phyloP scores from a whole-genome alignment of 2,888 invertebrate species.

The Pachycephus smyrnensis region DNA sequence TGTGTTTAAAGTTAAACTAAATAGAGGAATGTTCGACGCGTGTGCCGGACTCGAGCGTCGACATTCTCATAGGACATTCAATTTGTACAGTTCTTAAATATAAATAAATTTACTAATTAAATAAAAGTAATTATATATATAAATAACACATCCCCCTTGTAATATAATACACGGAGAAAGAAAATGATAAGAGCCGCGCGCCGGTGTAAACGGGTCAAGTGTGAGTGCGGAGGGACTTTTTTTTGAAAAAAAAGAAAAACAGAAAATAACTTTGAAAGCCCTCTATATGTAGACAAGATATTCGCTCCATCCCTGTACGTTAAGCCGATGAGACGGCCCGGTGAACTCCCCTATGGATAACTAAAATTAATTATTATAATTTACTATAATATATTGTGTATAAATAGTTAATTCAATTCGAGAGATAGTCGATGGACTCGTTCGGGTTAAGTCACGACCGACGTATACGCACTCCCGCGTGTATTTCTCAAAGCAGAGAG shows the following conservation, averaged over 20 bases:
- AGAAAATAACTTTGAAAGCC: not conserved
- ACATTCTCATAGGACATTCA: slow-evolving; percentile 64
- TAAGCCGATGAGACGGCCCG: slow-evolving; percentile 25
- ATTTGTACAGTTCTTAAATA: slow-evolving; percentile 67
- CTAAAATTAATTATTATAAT: slow-evolving; percentile 60
- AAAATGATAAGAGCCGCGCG: slow-evolving; percentile 16
- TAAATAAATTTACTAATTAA: slow-evolving; percentile 66
- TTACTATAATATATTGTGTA: slow-evolving; percentile 67
- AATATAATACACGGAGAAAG: slow-evolving; percentile 39
- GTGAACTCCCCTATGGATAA: slow-evolving; percentile 27
- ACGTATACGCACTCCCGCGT: not conserved
- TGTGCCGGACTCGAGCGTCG: slow-evolving; percentile 58
- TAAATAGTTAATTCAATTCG: slow-evolving; percentile 66
- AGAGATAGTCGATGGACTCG: slow-evolving; percentile 16
- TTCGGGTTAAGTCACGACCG: slow-evolving; percentile 7
- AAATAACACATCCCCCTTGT: slow-evolving; percentile 44
- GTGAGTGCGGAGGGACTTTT: not conserved
- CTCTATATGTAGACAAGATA: not conserved
- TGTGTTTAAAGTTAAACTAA: slow-evolving; percentile 16
- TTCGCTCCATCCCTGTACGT: not conserved
- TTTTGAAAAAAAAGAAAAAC: not conserved
- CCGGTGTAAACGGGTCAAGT: not conserved
- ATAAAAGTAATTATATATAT: slow-evolving; percentile 54
- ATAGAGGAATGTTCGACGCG: slow-evolving; percentile 38
- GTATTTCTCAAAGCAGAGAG: not conserved